These are phyloP conservation scores for Tichodroma muraria DNA, from an alignment of 2,113 vertebrate genomes.

Conservation along the genomic window DNA sequence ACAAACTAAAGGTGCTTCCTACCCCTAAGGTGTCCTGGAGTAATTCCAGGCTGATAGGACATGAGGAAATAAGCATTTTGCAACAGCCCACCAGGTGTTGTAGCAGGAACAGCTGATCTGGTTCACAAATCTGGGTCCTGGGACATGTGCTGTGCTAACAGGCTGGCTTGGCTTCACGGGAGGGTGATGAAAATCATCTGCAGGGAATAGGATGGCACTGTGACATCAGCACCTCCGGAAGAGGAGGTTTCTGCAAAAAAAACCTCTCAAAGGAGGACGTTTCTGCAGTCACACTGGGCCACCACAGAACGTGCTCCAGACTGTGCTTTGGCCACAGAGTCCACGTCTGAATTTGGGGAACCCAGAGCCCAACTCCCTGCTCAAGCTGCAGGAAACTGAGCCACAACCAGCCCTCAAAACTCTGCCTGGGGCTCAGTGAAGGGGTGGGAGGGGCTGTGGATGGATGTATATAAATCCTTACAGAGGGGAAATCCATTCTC, in stretches of 20 bases:
- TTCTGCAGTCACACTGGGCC: not conserved
- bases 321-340: not conserved
- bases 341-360: not conserved
- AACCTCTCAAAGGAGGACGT: not conserved
- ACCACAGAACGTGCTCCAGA: not conserved
- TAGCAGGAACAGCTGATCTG: not conserved
- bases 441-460: not conserved
- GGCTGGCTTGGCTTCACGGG: not conserved
- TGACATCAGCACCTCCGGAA: not conserved
- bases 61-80: not conserved
- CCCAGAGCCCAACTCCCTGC: not conserved
- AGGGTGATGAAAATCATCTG: not conserved
- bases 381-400: not conserved
- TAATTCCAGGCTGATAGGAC: not conserved
- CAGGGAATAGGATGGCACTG: not conserved
- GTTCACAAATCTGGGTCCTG: not conserved
- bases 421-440: not conserved
- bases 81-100: not conserved
- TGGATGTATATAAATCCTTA: not conserved
- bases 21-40: not conserved
- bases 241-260: too few relatives aligned
- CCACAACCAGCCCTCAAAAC: not conserved
- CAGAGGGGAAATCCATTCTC: not conserved
- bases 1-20: not conserved
- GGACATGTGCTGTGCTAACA: not conserved